Conservation (phyloP, 2,113 vertebrate species). For the Catharus fuscescens region DNA sequence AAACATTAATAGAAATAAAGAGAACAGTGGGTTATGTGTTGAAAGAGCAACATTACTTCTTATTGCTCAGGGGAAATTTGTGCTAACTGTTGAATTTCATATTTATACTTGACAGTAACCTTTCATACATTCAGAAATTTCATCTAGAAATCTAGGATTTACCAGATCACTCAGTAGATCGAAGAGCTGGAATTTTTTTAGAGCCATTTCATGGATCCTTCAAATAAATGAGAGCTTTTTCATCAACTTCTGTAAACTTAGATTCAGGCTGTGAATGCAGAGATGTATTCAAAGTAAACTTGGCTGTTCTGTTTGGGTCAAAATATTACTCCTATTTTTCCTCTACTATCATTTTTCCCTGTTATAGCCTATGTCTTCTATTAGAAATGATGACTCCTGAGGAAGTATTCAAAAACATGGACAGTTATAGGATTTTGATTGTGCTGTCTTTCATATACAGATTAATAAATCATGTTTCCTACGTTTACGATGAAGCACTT, state of each 20-base stretch:
- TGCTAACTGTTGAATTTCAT: neutral
- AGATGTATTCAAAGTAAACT: neutral
- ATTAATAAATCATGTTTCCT: neutral
- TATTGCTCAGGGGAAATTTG: neutral
- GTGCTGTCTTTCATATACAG: neutral
- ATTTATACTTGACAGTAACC: neutral
- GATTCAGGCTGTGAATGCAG: neutral
- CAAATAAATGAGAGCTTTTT: neutral
- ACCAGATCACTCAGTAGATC: neutral
- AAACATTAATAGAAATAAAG: neutral
- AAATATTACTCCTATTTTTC: neutral
- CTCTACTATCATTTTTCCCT: neutral
- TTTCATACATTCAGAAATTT: neutral
- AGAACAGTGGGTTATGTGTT: fast-evolving
- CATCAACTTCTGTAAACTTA: neutral
- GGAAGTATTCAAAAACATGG: neutral
- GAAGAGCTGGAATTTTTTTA: neutral
- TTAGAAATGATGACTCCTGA: neutral
- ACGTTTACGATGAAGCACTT: neutral
- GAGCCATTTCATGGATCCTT: neutral
- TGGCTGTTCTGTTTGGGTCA: neutral
- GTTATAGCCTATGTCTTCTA: neutral
- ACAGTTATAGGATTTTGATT: neutral
- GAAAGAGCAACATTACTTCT: neutral
- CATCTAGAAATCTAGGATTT: neutral